Conservation (phyloP, 1,140 invertebrate species). For the Brachionus rotundiformis region DNA sequence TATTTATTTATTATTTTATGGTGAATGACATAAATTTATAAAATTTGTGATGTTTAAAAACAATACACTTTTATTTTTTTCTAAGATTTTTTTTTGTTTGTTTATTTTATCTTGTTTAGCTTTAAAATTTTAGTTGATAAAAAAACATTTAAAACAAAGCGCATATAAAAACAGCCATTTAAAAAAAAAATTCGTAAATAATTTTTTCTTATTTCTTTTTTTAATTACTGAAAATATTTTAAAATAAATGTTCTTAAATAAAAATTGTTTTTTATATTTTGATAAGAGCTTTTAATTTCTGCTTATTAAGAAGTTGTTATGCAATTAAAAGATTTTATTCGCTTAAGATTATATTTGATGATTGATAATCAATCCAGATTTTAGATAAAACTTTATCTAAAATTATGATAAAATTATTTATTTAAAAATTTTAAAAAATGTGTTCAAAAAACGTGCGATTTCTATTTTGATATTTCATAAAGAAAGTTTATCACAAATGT, state of each 20-base stretch:
- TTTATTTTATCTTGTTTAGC: slow-evolving; percentile 17
- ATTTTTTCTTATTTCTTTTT: background rate
- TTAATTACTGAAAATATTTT: slow-evolving; percentile 3
- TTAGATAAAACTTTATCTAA: too few relatives aligned
- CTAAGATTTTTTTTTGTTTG: background rate
- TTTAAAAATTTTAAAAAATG: too few relatives aligned
- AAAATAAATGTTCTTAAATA: slow-evolving; percentile 14
- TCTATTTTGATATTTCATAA: too few relatives aligned
- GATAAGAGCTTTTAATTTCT: too few relatives aligned
- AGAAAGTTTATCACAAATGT: too few relatives aligned
- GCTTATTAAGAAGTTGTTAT: too few relatives aligned
- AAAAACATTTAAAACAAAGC: background rate
- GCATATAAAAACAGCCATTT: background rate
- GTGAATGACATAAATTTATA: slow-evolving; percentile 38
- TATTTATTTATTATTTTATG: slow-evolving; percentile 14
- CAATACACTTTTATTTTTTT: background rate
- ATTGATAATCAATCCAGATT: too few relatives aligned
- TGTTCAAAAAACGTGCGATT: too few relatives aligned
- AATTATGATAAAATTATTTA: too few relatives aligned
- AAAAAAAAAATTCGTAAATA: slow-evolving; percentile 4
- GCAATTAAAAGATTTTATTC: too few relatives aligned
- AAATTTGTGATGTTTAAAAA: slow-evolving; percentile 41
- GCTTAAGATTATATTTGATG: too few relatives aligned
- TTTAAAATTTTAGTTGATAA: slow-evolving; percentile 17
- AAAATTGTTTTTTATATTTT: background rate